These are phyloP conservation scores for Heliocidaris erythrogramma DNA, from an alignment of 35 echinoderm and acorn worm species.

Conservation along the genomic window DNA sequence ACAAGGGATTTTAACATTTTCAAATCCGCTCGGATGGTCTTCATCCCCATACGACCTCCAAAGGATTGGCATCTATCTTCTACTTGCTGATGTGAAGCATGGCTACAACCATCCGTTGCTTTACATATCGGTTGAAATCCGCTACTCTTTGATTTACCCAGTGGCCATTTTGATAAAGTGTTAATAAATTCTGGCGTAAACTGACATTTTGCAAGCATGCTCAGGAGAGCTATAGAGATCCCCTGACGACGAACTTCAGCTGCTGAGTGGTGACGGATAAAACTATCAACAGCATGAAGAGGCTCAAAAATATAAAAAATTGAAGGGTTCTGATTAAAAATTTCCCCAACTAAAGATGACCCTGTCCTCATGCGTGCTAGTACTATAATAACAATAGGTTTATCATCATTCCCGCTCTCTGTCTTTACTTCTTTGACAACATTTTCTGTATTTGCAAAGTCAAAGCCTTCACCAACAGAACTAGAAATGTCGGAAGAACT, in stretches of 20 bases:
- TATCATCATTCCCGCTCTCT: background rate
- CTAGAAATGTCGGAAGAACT: background rate
- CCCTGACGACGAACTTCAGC: conserved; percentile 1
- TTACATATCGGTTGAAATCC: conserved; percentile 48
- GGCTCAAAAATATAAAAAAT: conserved; percentile 96
- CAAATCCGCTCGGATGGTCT: conserved; percentile 78
- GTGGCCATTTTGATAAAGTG: conserved; percentile 61
- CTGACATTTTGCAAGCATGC: conserved; percentile 60
- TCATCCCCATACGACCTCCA: conserved; percentile 60
- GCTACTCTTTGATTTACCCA: conserved; percentile 65
- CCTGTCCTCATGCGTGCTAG: conserved; percentile 92
- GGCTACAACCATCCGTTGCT: conserved; percentile 47
- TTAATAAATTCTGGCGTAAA: conserved; percentile 53
- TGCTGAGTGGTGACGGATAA: background rate
- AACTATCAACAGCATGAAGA: conserved; percentile 57
- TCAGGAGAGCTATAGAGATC: conserved; percentile 49
- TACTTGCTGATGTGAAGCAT: conserved; percentile 26
- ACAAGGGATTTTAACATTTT: conserved; percentile 69
- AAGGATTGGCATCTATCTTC: conserved; percentile 43
- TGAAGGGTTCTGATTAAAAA: conserved; percentile 86
- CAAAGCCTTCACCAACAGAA: background rate
- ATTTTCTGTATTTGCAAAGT: background rate
- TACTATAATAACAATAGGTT: conserved; percentile 52
- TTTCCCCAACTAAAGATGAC: conserved; percentile 88
- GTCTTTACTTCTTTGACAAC: background rate